Percentiles rank a stretch among this genome's conserved stretches.
These are phyloP conservation scores for Trichacis sp. DNA, from an alignment of 2,888 invertebrate genomes.

Conservation along the genomic window DNA sequence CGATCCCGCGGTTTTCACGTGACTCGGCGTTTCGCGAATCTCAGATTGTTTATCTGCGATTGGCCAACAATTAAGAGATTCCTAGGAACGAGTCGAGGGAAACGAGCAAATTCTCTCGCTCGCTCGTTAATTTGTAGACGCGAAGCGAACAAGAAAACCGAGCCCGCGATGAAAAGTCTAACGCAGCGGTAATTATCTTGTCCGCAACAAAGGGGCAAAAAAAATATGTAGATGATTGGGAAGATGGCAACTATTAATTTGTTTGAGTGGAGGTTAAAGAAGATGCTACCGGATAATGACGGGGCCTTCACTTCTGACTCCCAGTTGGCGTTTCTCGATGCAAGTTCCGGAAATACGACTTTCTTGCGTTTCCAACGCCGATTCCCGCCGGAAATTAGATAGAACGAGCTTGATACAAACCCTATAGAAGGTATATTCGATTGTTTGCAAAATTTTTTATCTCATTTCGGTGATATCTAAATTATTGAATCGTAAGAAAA, in stretches of 20 bases:
- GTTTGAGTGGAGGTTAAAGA: not conserved
- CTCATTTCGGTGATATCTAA: too few relatives aligned
- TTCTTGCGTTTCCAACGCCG: not conserved
- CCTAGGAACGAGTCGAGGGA: too few relatives aligned
- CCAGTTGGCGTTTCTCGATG: too few relatives aligned
- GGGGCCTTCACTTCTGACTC: not conserved
- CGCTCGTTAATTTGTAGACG: too few relatives aligned
- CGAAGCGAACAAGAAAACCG: not conserved
- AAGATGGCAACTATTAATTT: constrained; percentile 1
- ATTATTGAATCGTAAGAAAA: too few relatives aligned
- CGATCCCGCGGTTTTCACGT: constrained; percentile 2
- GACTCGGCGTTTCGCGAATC: constrained; percentile 3
- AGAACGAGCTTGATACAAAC: too few relatives aligned
- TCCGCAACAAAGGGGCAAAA: not conserved
- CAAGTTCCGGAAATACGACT: constrained; percentile 1
- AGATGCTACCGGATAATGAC: not conserved
- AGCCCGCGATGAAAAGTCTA: not conserved
- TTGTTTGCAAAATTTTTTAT: too few relatives aligned
- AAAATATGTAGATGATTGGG: not conserved
- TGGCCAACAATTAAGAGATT: constrained; percentile 6
- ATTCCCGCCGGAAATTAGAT: not conserved
- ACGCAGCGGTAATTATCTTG: not conserved
- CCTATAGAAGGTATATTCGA: too few relatives aligned
- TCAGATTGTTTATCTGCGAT: constrained; percentile 20
- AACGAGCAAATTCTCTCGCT: too few relatives aligned